Evolutionary conservation across 2,113 vertebrate genomes (phyloP).

Genomic region (Paratilapia polleni): DNA sequence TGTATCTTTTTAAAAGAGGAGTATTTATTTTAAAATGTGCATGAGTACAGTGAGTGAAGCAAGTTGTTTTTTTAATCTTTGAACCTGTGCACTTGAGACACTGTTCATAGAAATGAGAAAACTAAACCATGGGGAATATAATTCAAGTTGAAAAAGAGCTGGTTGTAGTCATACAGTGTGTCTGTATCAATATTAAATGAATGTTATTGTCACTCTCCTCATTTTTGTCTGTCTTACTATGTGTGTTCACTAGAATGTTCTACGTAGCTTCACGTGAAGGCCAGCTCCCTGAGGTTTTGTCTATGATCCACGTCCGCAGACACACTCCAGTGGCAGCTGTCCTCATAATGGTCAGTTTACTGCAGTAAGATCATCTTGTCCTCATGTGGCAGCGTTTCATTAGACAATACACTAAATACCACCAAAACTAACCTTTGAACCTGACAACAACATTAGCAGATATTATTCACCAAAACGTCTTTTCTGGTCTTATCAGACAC

Average conservation of each 20-base stretch:
- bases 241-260: constrained; percentile 86
- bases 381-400: background rate
- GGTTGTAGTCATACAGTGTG: background rate
- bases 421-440: background rate
- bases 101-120: background rate
- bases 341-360: constrained; percentile 89
- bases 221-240: background rate
- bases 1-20: background rate
- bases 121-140: background rate
- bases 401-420: background rate
- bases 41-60: background rate
- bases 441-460: background rate
- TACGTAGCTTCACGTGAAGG: constrained; percentile 96
- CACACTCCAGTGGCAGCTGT: constrained; percentile 96
- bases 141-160: background rate
- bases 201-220: background rate
- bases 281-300: constrained; percentile 95
- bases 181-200: background rate
- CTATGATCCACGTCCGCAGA: constrained; percentile 95
- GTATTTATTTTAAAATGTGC: background rate
- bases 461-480: too few species aligned
- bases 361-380: background rate
- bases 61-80: background rate
- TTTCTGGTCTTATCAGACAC: too few species aligned
- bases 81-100: background rate